Evolutionary conservation across 2,888 invertebrate genomes (phyloP), one percentile per base, ranked within the genome.

Genomic region (Neoaliturus tenellus): DNA sequence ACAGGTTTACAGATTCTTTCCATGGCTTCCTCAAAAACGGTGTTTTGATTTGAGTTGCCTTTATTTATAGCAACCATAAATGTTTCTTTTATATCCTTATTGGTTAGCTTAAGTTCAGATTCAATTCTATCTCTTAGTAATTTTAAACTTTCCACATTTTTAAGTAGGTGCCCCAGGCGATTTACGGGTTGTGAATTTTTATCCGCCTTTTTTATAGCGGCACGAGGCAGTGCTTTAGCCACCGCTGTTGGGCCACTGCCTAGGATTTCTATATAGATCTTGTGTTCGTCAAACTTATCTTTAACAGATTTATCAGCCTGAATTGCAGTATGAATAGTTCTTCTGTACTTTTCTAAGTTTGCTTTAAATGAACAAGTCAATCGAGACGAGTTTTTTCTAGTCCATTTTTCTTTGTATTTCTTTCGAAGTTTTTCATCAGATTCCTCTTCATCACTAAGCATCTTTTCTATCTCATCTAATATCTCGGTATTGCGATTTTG

Each of bases 381-480:
- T 90, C 95, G 95, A 31, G 93, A 94, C 0, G 98, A 98, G 0
- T 96, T 93, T 33, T 97, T 97, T 88, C 99, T 94, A 0, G 95
- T 94, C 99, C 99, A 99, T 86, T 95, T 94, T 86, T 97, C 96
- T 88, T 97, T 97, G 90, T 99, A 98, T 92, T 99, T 99, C 58
- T 92, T 92, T 84, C 97, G 93, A 87, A 99, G 92, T 89, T 96
- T 94, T 88, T 94, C 94, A 91, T 99, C 99, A 0, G 98, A 96
- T 87, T 95, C 94, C 87, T 95, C 95, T 91, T 99, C 99, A 90
- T 99, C 99, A 88, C 95, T 95, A 88, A 99, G 91, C 93, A 97
- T 92, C 85, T 95, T 92, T 88, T 96, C 96, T 81, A 95, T 96
- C 93, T 99, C 99, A 90, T 98, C 96, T 0, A 99, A 93, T 88